A percentile compares a stretch with the other conserved stretches of the same genome.
Conservation (phyloP, 2,888 invertebrate genomes). For the Spatulosminthurus flaviceps region DNA sequence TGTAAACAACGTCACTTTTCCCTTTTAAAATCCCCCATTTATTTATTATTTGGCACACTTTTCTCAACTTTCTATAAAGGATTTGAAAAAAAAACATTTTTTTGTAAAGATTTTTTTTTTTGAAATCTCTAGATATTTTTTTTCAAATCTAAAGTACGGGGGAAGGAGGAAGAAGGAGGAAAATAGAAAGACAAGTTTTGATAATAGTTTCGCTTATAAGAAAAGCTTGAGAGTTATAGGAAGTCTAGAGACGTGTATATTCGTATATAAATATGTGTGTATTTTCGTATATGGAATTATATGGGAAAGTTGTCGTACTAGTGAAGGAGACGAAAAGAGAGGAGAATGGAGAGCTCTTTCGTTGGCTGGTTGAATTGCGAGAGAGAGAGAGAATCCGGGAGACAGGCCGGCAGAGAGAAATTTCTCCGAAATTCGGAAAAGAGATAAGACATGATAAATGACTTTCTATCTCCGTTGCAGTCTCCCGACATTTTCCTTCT, state of each 20-base stretch:
- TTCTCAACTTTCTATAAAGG: neutral
- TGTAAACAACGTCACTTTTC: neutral
- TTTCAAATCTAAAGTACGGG: neutral
- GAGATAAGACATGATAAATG: slow-evolving; percentile 61
- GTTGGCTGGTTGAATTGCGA: neutral
- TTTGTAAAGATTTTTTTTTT: neutral
- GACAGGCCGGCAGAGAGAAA: slow-evolving; percentile 47
- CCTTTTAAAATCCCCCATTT: too few species aligned
- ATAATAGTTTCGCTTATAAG: too few species aligned
- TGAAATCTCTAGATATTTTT: too few species aligned
- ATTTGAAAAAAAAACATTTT: neutral
- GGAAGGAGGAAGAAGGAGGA: neutral
- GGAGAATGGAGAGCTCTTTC: neutral
- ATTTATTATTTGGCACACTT: neutral
- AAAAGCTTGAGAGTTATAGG: too few species aligned
- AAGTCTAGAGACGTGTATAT: too few species aligned
- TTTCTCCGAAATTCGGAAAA: slow-evolving; percentile 53
- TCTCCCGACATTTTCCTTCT: slow-evolving; percentile 49
- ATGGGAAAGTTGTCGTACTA: too few species aligned
- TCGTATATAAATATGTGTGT: too few species aligned
- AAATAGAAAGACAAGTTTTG: neutral
- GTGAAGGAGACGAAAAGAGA: neutral
- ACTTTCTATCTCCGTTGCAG: slow-evolving; percentile 58
- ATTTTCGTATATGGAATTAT: too few species aligned
- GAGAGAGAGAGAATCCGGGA: slow-evolving; percentile 22